These are phyloP conservation scores for Drosophila albomicans DNA, from an alignment of 1,140 invertebrate species.

Conservation along the genomic window DNA sequence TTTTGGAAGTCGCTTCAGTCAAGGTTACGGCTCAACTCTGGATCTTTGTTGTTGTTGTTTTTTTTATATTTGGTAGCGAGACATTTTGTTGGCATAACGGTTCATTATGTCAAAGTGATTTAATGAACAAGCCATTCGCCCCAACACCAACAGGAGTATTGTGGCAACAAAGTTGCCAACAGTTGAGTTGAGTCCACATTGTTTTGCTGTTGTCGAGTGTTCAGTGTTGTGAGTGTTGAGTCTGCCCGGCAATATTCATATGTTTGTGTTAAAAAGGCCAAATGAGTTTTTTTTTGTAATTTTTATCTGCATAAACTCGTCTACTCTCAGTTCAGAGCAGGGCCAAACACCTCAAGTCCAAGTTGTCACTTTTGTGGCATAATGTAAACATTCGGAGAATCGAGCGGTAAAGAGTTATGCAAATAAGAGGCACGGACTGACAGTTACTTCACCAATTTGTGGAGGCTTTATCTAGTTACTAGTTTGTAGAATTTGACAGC, in stretches of 20 bases:
- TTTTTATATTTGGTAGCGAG: constrained; percentile 17
- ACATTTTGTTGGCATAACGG: constrained; percentile 69
- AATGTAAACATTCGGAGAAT: constrained; percentile 21
- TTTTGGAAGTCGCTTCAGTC: constrained; percentile 51
- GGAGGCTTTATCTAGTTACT: neutral
- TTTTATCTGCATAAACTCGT: constrained; percentile 26
- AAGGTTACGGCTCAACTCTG: constrained; percentile 65
- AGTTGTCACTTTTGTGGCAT: constrained; percentile 8
- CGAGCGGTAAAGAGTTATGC: constrained; percentile 32
- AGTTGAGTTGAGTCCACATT: neutral
- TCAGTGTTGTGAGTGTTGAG: constrained; percentile 2
- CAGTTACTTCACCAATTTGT: constrained; percentile 7
- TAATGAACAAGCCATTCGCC: constrained; percentile 50
- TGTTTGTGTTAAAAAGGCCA: constrained; percentile 41
- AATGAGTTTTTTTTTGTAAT: constrained; percentile 27
- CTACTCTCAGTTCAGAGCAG: constrained; percentile 28
- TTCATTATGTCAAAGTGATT: constrained; percentile 79
- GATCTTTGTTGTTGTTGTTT: constrained; percentile 28
- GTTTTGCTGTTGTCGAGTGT: neutral
- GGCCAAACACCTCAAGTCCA: constrained; percentile 32
- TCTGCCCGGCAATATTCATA: constrained; percentile 27
- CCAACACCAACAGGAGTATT: constrained; percentile 30
- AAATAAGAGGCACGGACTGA: constrained; percentile 21
- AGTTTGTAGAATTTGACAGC: neutral
- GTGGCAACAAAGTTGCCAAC: constrained; percentile 10